Conservation (phyloP, 1,140 invertebrate genomes). For the Tetragonula clypearis region DNA sequence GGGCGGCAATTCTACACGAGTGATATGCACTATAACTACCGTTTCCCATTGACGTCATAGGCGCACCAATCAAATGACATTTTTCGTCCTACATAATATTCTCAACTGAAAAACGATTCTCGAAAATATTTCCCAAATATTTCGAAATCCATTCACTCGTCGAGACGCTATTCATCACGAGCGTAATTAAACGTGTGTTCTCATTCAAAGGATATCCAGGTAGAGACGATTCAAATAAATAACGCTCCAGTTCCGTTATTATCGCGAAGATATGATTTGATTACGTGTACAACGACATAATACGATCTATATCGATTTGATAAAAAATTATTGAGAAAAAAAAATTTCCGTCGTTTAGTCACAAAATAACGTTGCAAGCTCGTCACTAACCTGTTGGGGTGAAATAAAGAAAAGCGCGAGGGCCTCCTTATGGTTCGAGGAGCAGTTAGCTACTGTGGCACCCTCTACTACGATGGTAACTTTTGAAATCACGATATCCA, state of each 20-base stretch:
- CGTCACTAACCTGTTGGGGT: constrained; percentile 77
- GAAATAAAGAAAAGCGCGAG: constrained; percentile 74
- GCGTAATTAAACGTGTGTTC: background rate
- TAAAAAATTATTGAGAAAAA: background rate
- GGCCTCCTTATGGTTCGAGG: constrained; percentile 74
- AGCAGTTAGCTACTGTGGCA: constrained; percentile 77
- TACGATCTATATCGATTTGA: background rate
- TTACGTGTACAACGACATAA: too few relatives aligned
- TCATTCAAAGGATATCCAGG: background rate
- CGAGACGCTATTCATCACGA: too few relatives aligned
- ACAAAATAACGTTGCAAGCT: constrained; percentile 31
- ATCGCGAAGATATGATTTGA: background rate
- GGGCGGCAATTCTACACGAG: constrained; percentile 38
- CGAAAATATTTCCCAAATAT: background rate
- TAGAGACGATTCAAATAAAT: background rate
- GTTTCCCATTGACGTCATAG: constrained; percentile 47
- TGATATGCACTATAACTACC: constrained; percentile 39
- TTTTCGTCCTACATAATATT: background rate
- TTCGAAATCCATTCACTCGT: background rate
- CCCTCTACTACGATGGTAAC: constrained; percentile 75
- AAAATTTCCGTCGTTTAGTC: background rate
- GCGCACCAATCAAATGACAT: constrained; percentile 1
- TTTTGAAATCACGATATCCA: constrained; percentile 70
- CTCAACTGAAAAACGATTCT: background rate
- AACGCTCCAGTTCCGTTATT: background rate